phyloP scores from a whole-genome alignment of 2,113 vertebrate species.

The Chaenocephalus aceratus region DNA sequence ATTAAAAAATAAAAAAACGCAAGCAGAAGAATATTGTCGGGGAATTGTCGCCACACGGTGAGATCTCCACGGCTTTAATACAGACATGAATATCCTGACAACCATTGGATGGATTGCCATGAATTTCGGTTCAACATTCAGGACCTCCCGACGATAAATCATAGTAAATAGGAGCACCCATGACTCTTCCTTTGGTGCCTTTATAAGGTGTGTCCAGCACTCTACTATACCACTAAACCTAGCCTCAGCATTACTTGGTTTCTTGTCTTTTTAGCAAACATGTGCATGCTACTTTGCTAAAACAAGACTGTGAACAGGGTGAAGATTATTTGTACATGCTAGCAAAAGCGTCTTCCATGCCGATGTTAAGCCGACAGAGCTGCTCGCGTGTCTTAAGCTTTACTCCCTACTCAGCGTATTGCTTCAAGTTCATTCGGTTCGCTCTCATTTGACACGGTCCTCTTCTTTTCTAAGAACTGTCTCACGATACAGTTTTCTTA shows the following conservation, averaged over 20 bases:
- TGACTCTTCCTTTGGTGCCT: not conserved
- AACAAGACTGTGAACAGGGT: not conserved
- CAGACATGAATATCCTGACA: constrained; percentile 4
- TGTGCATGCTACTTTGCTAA: not conserved
- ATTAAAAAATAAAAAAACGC: not conserved
- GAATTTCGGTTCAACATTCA: not conserved
- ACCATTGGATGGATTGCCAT: not conserved
- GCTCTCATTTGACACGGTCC: constrained; percentile 53
- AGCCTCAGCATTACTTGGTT: not conserved
- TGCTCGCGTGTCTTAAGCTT: not conserved
- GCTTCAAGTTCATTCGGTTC: constrained; percentile 39
- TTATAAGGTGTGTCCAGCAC: not conserved
- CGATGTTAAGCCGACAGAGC: not conserved
- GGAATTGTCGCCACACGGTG: not conserved
- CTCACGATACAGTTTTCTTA: constrained; percentile 20
- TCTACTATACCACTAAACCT: not conserved
- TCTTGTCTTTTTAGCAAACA: not conserved
- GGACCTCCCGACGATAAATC: not conserved
- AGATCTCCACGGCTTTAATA: not conserved
- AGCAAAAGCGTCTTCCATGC: not conserved
- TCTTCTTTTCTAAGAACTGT: constrained; percentile 6
- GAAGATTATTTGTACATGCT: not conserved
- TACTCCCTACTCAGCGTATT: not conserved
- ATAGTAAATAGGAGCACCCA: not conserved
- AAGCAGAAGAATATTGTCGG: not conserved